Evolutionary conservation across 2,888 invertebrate species (phyloP), one percentile per base, ranked within the genome.

Genomic region (Psococerastis gibbosa): DNA sequence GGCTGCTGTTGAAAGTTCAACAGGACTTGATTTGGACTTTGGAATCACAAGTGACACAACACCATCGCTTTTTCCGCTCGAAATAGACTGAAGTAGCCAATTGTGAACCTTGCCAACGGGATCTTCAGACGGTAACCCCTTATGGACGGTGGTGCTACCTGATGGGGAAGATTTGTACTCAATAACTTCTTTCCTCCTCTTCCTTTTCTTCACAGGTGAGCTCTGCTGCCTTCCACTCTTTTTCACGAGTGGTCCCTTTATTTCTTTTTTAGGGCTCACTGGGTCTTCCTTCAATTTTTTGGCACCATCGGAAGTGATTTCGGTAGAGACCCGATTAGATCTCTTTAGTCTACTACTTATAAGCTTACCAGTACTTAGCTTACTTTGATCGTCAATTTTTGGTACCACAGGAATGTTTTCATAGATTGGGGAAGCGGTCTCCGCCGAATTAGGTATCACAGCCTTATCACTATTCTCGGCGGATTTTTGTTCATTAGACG

Each of bases 1-100:
- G 5, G 33, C 33, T 6, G 15, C 17, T 9, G 16, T 17, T 20
- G 38, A 38, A 15, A 83, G 66, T 17, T 78, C 77, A 2, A 78
- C 73, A 0, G 85, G 84, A 2, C 83, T 84, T 1, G 84, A 85
- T 58, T 85, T 84, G 23, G 84, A 84, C 60, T 85, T 85, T 6
- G 81, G 78, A 54, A 84, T 67, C 42, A 60, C 64, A 16, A 69
- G 61, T 2, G 68, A 67, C 44, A 11, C 38, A 27, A 51, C 47
- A 6, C 51, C 47, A 9, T 43, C 42, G 16, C 51, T 52, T 34
- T 11, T 46, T 47, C 23, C 45, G 49, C 17, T 34, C 18, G 11
- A 22, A 35, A 38, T 38, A 6, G 81, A 80, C 48, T 79, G 81
- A 43, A 84, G 60, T 43, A 85, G 62, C 85, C 85, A 85, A 52